phyloP scores from a whole-genome alignment of 1,140 invertebrate genomes.

The Bombus superbus region DNA sequence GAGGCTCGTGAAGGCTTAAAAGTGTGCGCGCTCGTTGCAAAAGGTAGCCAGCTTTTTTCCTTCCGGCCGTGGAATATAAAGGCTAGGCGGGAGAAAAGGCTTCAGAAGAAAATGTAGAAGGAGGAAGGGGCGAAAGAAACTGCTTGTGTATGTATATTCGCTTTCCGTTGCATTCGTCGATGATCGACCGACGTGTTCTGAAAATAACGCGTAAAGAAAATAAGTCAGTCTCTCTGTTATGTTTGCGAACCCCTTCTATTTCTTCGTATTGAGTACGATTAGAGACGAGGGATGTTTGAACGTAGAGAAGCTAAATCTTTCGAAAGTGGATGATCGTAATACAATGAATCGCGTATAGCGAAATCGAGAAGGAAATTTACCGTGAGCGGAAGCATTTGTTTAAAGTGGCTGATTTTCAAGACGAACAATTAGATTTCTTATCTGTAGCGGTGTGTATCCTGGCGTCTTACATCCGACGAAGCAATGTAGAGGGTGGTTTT shows the following conservation, averaged over 20 bases:
- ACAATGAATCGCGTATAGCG: neutral
- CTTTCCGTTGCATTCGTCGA: neutral
- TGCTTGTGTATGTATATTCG: neutral
- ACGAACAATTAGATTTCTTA: constrained; percentile 6
- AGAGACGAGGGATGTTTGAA: neutral
- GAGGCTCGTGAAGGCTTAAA: constrained; percentile 34
- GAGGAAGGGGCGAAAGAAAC: neutral
- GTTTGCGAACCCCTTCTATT: neutral
- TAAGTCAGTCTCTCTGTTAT: neutral
- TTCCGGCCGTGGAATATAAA: neutral
- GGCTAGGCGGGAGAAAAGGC: neutral
- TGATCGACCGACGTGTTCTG: neutral
- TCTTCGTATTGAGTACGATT: neutral
- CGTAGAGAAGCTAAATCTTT: too few relatives aligned
- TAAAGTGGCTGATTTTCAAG: neutral
- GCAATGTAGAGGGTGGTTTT: neutral
- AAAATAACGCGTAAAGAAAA: neutral
- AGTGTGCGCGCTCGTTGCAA: constrained; percentile 17
- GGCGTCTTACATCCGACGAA: neutral
- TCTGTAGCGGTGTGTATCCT: neutral
- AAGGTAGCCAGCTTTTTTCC: neutral
- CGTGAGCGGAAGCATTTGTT: neutral
- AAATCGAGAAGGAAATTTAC: neutral
- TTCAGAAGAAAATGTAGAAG: neutral
- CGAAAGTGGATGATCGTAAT: neutral